Percentiles rank a stretch among this genome's conserved stretches.
phyloP scores from a whole-genome alignment of 1,140 invertebrate species.

The Drosophila willistoni region DNA sequence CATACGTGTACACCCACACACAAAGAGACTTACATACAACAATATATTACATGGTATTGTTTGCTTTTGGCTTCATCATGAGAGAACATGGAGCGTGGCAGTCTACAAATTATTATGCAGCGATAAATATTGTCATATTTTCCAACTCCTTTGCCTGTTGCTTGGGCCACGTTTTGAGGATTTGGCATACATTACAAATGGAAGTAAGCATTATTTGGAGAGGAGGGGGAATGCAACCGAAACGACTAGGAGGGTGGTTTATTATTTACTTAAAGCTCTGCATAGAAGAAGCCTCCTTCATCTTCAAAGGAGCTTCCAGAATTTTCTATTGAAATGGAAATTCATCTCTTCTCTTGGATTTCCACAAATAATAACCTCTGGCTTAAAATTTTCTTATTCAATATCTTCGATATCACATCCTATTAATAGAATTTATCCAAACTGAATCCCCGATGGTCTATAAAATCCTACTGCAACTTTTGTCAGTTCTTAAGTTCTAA shows the following conservation, averaged over 20 bases:
- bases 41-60: conserved; percentile 55
- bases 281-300: not conserved
- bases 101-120: conserved; percentile 69
- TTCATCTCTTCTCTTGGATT: not conserved
- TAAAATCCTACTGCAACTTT: too few relatives aligned
- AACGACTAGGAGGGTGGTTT: not conserved
- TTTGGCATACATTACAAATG: conserved; percentile 28
- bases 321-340: not conserved
- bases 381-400: too few relatives aligned
- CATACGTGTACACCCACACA: conserved; percentile 6
- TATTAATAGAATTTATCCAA: too few relatives aligned
- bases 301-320: not conserved
- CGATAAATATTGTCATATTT: conserved; percentile 57
- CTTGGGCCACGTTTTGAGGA: conserved; percentile 41
- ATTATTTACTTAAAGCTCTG: not conserved
- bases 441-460: too few relatives aligned
- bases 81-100: conserved; percentile 30
- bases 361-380: not conserved
- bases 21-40: conserved; percentile 9
- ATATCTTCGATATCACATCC: too few relatives aligned
- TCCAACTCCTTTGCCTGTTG: conserved; percentile 46
- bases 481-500: too few relatives aligned
- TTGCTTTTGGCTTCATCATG: conserved; percentile 38
- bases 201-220: not conserved
- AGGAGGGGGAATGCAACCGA: not conserved